phyloP scores from a whole-genome alignment of 2,113 vertebrate species.

The Phycodurus eques region DNA sequence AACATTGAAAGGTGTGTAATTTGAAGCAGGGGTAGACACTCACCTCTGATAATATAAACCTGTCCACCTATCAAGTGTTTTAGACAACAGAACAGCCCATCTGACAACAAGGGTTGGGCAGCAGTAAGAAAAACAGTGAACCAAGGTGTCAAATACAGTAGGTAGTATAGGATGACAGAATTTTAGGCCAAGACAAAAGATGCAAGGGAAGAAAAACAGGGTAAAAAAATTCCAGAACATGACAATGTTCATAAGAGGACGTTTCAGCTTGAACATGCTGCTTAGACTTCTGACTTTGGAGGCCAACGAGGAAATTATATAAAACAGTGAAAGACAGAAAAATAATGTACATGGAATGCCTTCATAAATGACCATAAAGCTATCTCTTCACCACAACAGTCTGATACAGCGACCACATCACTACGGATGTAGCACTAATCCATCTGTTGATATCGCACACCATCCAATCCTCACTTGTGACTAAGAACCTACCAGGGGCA shows the following conservation, averaged over 20 bases:
- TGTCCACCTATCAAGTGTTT: constrained; percentile 99
- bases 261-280: constrained; percentile 49
- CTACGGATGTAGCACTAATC: too few relatives aligned
- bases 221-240: constrained; percentile 82
- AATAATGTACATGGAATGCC: constrained; percentile 11
- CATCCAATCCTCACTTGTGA: too few relatives aligned
- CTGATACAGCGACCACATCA: too few relatives aligned
- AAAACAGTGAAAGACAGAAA: constrained; percentile 68
- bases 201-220: constrained; percentile 70
- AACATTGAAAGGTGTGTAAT: constrained; percentile 13
- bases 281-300: constrained; percentile 18
- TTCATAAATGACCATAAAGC: background rate
- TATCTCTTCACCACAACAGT: too few relatives aligned
- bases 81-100: constrained; percentile 99
- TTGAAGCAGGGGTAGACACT: constrained; percentile 69
- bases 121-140: constrained; percentile 94
- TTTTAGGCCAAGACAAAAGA: constrained; percentile 65
- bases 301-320: constrained; percentile 23
- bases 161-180: constrained; percentile 75
- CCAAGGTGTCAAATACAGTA: constrained; percentile 80
- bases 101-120: constrained; percentile 97
- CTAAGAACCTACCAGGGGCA: too few relatives aligned
- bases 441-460: too few relatives aligned
- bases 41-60: constrained; percentile 99
- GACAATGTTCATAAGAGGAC: constrained; percentile 75